phyloP scores from a whole-genome alignment of 2,888 invertebrate genomes.

The Epinotia bilunana region DNA sequence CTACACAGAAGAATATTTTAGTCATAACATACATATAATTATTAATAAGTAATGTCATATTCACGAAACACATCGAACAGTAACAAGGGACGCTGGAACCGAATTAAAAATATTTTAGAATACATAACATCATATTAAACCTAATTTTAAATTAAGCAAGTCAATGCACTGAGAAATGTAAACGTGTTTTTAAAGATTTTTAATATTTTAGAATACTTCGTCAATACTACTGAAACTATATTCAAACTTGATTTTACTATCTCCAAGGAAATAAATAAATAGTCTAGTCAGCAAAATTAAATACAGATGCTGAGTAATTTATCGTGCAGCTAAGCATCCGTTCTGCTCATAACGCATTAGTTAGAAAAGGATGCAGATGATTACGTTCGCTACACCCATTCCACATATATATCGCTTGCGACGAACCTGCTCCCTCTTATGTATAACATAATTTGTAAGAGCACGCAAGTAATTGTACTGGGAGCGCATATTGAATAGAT shows the following conservation, averaged over 20 bases:
- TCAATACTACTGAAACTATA: slow-evolving; percentile 30
- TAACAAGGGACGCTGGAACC: slow-evolving; percentile 29
- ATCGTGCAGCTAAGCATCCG: background rate
- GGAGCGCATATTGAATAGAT: background rate
- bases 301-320: background rate
- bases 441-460: too few relatives aligned
- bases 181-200: slow-evolving; percentile 25
- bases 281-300: slow-evolving; percentile 9
- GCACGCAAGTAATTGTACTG: too few relatives aligned
- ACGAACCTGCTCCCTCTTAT: background rate
- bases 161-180: slow-evolving; percentile 10
- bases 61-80: slow-evolving; percentile 58
- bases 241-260: background rate
- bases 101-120: slow-evolving; percentile 27
- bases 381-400: background rate
- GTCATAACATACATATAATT: slow-evolving; percentile 67
- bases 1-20: slow-evolving; percentile 78
- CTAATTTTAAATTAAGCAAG: slow-evolving; percentile 25
- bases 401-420: background rate
- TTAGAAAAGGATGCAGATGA: slow-evolving; percentile 1
- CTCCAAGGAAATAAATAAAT: background rate
- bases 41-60: slow-evolving; percentile 59
- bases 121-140: slow-evolving; percentile 24
- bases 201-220: slow-evolving; percentile 9
- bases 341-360: background rate